These are phyloP conservation scores for Nomada fucata DNA, from an alignment of 2,888 invertebrate species.

Conservation along the genomic window DNA sequence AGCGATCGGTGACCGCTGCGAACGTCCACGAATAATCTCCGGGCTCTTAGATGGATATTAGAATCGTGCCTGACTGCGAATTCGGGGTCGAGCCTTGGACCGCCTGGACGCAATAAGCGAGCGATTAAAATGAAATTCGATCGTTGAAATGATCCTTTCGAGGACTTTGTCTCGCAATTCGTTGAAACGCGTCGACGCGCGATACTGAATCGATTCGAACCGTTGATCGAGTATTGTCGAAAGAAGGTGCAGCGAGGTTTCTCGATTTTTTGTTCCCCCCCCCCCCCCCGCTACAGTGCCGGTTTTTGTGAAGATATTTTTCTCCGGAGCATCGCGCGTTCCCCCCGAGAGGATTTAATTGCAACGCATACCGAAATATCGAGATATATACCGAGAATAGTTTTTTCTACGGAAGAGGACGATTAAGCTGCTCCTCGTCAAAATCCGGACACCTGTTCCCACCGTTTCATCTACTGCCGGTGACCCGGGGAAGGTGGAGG, in stretches of 20 bases:
- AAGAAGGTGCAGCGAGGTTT: too few relatives aligned
- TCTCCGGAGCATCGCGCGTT: background rate
- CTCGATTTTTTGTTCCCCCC: too few relatives aligned
- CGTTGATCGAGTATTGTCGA: too few relatives aligned
- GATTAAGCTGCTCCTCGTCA: constrained; percentile 40
- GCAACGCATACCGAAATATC: background rate
- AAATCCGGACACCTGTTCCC: constrained; percentile 41
- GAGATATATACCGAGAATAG: background rate
- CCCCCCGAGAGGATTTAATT: background rate
- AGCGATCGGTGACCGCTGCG: constrained; percentile 28
- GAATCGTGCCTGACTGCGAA: constrained; percentile 50
- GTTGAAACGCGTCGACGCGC: too few relatives aligned
- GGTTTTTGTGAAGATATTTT: background rate
- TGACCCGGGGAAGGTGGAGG: constrained; percentile 27
- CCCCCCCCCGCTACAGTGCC: too few relatives aligned
- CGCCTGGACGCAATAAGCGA: background rate
- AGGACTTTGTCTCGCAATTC: too few relatives aligned
- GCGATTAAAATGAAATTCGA: too few relatives aligned
- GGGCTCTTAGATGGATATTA: constrained; percentile 35
- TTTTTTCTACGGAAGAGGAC: constrained; percentile 36
- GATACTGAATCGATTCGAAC: too few relatives aligned
- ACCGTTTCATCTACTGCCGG: constrained; percentile 25
- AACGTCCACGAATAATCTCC: constrained; percentile 14
- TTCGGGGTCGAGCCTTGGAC: background rate
- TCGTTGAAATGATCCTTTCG: too few relatives aligned